Base-by-base conservation (phyloP, 2,797 vertebrate genomes). In the Meriones psammophilus region DNA sequence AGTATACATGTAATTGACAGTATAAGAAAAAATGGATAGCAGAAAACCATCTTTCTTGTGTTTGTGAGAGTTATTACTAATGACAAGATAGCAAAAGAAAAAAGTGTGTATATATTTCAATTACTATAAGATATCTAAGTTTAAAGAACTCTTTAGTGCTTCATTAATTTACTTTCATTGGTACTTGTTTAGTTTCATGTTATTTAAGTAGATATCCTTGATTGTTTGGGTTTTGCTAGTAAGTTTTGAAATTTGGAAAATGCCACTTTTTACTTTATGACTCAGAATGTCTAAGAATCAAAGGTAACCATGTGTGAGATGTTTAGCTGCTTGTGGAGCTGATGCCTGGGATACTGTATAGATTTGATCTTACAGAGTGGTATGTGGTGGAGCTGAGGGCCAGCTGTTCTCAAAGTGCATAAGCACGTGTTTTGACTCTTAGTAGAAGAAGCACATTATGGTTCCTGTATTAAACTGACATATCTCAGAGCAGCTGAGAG, bases 241-340 rank as follows among this genome's bases (percentile, higher is more conserved):
- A 85, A 76, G 91, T 92, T 94, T 64, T 97, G 54, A 81, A 90
- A 92, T 94, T 96, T 95, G 92, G 88, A 89, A 91, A 87, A 89
- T 94, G 62, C 66, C 73, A 95, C 68, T 96, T 97, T 92, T 92
- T 94, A 76, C 39, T 86, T 92, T 94, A 93, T 64, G 92, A 12
- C 6, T 85, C 83, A 86, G 39, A 93, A 9, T 94, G 56, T 91
- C 39, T 92, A 22, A 54, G n/a, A 88, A 87, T 68, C 36, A 83
- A 3, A 94, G 74, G 88, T 78, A 91, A 74, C 66, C 9, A 3
- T 68, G 22, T 73, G 56, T 74, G 83, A 92, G 36, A 79, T 33
- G 14, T 81, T 85, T 92, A 15, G 50, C 89, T 94, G 24, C 30
- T 54, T 6, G 0, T 79, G 64, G 96, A 94, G 24, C 39, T 80